Percentiles rank a stretch among this genome's conserved stretches.
phyloP scores from a whole-genome alignment of 2,113 vertebrate species.

The Eurystomus gularis region DNA sequence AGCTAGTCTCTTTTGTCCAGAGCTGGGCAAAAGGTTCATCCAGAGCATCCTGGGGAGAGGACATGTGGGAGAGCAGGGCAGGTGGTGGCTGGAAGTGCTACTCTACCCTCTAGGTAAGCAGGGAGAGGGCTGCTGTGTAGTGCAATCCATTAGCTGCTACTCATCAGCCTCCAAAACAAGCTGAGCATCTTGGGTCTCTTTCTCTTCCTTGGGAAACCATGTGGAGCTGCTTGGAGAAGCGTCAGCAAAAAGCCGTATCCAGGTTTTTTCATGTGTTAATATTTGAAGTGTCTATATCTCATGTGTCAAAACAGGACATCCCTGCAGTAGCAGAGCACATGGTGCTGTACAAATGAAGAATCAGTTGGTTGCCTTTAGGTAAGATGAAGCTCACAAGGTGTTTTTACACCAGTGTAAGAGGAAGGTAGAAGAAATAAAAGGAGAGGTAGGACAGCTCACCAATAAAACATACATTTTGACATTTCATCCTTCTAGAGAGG shows the following conservation, averaged over 20 bases:
- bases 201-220: not conserved
- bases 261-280: not conserved
- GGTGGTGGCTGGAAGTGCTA: not conserved
- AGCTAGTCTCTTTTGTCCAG: too few relatives aligned
- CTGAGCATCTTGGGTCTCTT: not conserved
- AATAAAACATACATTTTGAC: not conserved
- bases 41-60: not conserved
- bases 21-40: not conserved
- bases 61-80: rapidly evolving
- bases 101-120: not conserved
- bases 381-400: not conserved
- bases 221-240: not conserved
- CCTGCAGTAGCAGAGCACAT: not conserved
- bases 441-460: not conserved
- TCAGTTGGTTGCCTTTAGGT: not conserved
- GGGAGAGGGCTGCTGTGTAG: not conserved
- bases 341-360: rapidly evolving
- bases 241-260: not conserved
- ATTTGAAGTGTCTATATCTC: not conserved
- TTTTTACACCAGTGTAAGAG: not conserved
- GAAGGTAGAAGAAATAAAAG: not conserved
- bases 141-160: not conserved
- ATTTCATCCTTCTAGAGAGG: not conserved
- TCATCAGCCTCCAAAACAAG: not conserved
- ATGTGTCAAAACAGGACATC: rapidly evolving